phyloP scores from a whole-genome alignment of 2,888 invertebrate genomes.

The Clitarchus hookeri region DNA sequence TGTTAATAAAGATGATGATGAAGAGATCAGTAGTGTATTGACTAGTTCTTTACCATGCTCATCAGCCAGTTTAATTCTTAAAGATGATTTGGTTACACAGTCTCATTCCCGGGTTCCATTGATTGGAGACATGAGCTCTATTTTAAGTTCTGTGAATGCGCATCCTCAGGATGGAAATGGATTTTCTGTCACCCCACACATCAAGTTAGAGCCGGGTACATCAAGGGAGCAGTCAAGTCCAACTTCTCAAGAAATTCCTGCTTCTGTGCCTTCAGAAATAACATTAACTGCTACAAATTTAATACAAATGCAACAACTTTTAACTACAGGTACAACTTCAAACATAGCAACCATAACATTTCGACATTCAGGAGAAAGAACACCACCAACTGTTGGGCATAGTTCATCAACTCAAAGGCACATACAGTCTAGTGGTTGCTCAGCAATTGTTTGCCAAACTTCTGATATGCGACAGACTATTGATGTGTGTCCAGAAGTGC shows the following conservation, averaged over 20 bases:
- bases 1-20: neutral
- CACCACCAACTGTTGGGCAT: neutral
- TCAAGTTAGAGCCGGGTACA: constrained; percentile 40
- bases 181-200: neutral
- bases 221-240: constrained; percentile 47
- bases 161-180: constrained; percentile 29
- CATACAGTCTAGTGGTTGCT: neutral
- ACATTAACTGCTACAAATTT: neutral
- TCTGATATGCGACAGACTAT: constrained; percentile 15
- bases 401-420: neutral
- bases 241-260: constrained; percentile 37
- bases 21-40: neutral
- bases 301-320: neutral
- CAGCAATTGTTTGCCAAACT: constrained; percentile 16
- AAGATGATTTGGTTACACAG: neutral
- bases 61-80: neutral
- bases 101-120: neutral
- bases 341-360: neutral
- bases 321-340: neutral
- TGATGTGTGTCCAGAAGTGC: neutral
- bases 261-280: neutral
- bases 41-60: neutral
- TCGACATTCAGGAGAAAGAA: constrained; percentile 11
- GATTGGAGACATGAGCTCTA: neutral
- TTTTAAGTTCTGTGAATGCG: neutral